Percentiles rank a stretch among this genome's conserved stretches.
These are phyloP conservation scores for Palythoa caribaeorum DNA, from an alignment of 92 coral and sea anemone species.

Conservation along the genomic window DNA sequence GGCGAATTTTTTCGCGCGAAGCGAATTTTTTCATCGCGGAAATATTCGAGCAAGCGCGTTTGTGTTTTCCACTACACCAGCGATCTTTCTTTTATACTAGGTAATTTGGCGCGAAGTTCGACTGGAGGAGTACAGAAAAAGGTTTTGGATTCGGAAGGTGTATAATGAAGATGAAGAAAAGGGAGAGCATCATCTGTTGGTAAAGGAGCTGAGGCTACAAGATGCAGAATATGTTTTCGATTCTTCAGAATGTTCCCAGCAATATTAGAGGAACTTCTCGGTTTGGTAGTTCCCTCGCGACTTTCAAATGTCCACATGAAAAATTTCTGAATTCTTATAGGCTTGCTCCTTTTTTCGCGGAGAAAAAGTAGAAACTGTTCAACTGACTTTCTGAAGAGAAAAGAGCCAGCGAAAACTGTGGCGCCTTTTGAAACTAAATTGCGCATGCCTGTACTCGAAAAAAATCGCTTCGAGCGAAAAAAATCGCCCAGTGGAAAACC, in stretches of 20 bases:
- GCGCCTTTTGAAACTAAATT: background rate
- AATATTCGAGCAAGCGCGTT: too few species aligned
- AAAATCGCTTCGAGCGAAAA: too few species aligned
- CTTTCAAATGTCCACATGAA: background rate
- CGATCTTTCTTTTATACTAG: too few species aligned
- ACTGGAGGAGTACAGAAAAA: constrained; percentile 18
- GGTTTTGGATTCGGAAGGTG: constrained; percentile 50
- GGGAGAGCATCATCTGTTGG: constrained; percentile 45
- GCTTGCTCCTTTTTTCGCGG: constrained; percentile 1
- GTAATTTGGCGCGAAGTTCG: background rate
- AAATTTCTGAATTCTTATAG: background rate
- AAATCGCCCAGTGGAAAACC: too few species aligned
- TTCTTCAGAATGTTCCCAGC: constrained; percentile 45
- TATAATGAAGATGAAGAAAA: constrained; percentile 40
- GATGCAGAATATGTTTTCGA: constrained; percentile 37
- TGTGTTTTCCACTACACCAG: too few species aligned
- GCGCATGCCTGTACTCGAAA: background rate
- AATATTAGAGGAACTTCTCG: constrained; percentile 37
- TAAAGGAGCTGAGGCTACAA: constrained; percentile 35
- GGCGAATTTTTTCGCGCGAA: too few species aligned
- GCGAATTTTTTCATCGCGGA: too few species aligned
- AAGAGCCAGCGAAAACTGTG: background rate
- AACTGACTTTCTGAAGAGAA: background rate
- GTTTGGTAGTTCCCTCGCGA: constrained; percentile 26
- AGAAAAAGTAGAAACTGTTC: constrained; percentile 1